Percentiles rank a stretch among this genome's conserved stretches.
Evolutionary conservation across 1,140 invertebrate genomes (phyloP).

Genomic region (Eulimnadia texana): DNA sequence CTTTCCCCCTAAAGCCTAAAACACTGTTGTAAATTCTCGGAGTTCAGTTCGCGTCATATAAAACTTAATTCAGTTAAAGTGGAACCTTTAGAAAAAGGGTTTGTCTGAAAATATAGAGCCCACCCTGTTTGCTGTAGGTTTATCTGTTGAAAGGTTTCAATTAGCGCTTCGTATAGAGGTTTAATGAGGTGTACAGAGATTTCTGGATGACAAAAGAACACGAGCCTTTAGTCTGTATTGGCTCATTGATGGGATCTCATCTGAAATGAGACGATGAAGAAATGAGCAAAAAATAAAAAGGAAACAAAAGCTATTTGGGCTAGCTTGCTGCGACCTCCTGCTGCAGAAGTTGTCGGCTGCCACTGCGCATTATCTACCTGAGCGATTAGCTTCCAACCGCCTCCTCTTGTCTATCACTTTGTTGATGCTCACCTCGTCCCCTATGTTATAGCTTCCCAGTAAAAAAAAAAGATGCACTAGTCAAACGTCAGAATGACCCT

Average conservation of each 20-base stretch:
- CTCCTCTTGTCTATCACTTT: background rate
- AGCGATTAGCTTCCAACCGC: background rate
- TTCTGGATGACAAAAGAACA: background rate
- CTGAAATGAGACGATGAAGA: background rate
- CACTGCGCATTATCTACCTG: background rate
- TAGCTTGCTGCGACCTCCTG: background rate
- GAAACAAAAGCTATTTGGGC: background rate
- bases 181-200: background rate
- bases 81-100: no score
- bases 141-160: background rate
- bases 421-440: background rate
- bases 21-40: no score
- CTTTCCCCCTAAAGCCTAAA: no score
- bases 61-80: no score
- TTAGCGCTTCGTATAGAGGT: background rate
- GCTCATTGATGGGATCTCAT: background rate
- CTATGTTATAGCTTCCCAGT: no score
- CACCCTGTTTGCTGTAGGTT: no score
- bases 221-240: no score
- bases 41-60: no score
- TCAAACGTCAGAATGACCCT: no score
- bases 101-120: no score
- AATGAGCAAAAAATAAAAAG: background rate
- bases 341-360: background rate
- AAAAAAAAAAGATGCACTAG: no score